These are phyloP conservation scores for Callionymus lyra DNA, from an alignment of 2,113 vertebrate species.

Conservation along the genomic window DNA sequence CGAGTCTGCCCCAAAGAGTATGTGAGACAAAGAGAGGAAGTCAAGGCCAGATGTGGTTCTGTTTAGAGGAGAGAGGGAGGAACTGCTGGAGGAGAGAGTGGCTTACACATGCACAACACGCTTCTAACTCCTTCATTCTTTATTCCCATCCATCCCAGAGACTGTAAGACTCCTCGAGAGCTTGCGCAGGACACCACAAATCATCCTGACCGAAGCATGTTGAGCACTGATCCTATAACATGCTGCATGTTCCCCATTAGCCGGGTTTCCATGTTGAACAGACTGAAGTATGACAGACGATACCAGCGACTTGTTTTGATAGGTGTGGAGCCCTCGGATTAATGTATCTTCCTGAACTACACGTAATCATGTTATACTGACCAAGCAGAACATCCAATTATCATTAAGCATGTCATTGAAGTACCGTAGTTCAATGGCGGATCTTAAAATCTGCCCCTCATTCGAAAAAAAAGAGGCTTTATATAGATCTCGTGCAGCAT, in stretches of 20 bases:
- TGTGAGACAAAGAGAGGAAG: slow-evolving; percentile 16
- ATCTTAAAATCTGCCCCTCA: slow-evolving; percentile 2
- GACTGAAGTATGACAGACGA: slow-evolving; percentile 4
- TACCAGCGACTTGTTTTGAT: background rate
- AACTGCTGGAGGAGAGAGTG: slow-evolving; percentile 11
- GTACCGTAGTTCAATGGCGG: too few relatives aligned
- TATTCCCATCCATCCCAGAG: slow-evolving; percentile 20
- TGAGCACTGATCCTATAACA: background rate
- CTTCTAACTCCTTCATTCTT: slow-evolving; percentile 19
- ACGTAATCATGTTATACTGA: slow-evolving; percentile 3
- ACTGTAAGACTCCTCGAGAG: slow-evolving; percentile 16
- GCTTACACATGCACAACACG: slow-evolving; percentile 1
- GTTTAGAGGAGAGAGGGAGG: slow-evolving; percentile 42
- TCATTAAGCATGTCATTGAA: background rate
- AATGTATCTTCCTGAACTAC: too few relatives aligned
- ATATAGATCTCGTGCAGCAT: slow-evolving; percentile 17
- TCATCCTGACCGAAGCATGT: slow-evolving; percentile 9
- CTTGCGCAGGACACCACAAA: slow-evolving; percentile 17
- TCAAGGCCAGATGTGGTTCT: slow-evolving; percentile 58
- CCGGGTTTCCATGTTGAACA: slow-evolving; percentile 1
- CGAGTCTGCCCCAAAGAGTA: slow-evolving; percentile 10
- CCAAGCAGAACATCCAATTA: slow-evolving; percentile 4
- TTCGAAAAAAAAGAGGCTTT: slow-evolving; percentile 13
- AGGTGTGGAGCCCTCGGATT: background rate
- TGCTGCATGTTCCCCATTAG: slow-evolving; percentile 13